Percentiles rank a stretch among this genome's conserved stretches.
phyloP scores from a whole-genome alignment of 2,113 vertebrate genomes.

The Lophochroa leadbeateri region DNA sequence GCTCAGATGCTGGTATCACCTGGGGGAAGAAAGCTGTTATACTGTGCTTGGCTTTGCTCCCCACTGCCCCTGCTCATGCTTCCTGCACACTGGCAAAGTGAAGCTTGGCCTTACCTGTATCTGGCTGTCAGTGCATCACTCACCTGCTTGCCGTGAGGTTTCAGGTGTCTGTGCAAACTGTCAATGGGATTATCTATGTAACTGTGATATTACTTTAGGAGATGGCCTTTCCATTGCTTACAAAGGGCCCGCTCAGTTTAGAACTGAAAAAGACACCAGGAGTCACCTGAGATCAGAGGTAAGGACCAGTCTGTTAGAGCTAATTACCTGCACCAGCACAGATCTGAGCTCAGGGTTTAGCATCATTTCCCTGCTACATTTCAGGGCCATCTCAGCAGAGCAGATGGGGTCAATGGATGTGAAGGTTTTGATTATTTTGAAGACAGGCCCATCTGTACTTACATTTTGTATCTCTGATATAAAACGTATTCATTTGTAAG shows the following conservation, averaged over 20 bases:
- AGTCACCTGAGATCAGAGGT: neutral
- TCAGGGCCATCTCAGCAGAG: neutral
- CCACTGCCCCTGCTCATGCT: neutral
- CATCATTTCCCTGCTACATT: neutral
- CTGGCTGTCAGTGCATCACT: neutral
- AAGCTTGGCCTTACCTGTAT: neutral
- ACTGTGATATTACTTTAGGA: neutral
- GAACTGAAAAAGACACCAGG: neutral
- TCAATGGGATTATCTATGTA: neutral
- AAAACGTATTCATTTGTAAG: neutral
- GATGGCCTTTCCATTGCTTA: neutral
- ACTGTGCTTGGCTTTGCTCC: neutral
- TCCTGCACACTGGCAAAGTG: fast-evolving
- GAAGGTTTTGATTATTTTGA: neutral
- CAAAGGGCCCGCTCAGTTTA: neutral
- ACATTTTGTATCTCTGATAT: neutral
- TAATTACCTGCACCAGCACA: neutral
- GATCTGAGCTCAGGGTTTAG: neutral
- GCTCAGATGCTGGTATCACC: fast-evolving
- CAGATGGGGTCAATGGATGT: too few relatives aligned
- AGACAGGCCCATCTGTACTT: neutral
- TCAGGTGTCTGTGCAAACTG: neutral
- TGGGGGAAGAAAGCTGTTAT: fast-evolving
- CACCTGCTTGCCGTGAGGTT: neutral
- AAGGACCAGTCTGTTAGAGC: neutral